Conservation (phyloP, 2,888 invertebrate species). For the Heliconius sara region DNA sequence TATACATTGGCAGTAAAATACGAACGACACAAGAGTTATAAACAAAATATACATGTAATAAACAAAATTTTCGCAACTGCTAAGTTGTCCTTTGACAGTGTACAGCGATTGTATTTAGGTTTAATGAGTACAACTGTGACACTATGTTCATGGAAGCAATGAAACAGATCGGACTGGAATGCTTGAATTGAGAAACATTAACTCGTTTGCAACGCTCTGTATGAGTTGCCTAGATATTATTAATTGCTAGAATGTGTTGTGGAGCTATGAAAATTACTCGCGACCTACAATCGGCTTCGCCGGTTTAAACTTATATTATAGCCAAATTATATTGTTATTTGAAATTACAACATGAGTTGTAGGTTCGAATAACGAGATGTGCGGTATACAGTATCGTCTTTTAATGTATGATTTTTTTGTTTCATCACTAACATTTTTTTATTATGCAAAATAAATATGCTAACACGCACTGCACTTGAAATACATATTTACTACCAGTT, state of each 20-base stretch:
- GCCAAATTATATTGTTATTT: not conserved
- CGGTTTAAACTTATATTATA: no score
- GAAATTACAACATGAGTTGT: not conserved
- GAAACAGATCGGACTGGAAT: constrained; percentile 49
- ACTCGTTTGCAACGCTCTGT: constrained; percentile 35
- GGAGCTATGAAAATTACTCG: not conserved
- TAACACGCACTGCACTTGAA: not conserved
- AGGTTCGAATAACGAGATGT: no score
- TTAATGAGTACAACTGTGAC: constrained; percentile 52
- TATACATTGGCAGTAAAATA: not conserved
- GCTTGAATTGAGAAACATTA: constrained; percentile 45
- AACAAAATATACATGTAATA: constrained; percentile 10
- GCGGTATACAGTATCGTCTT: not conserved
- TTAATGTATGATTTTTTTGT: not conserved
- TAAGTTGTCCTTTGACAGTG: constrained; percentile 4
- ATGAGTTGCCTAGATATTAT: constrained; percentile 37
- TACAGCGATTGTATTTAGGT: constrained; percentile 21
- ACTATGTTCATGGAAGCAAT: constrained; percentile 51
- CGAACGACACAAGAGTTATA: not conserved
- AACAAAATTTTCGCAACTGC: constrained; percentile 13
- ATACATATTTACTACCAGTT: not conserved
- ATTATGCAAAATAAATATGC: no score
- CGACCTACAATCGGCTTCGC: no score
- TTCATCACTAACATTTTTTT: not conserved
- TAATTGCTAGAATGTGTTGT: constrained; percentile 8